Evolutionary conservation across 2,113 vertebrate species (phyloP), one percentile per base, ranked within the genome.

Genomic region (Tetrax tetrax): DNA sequence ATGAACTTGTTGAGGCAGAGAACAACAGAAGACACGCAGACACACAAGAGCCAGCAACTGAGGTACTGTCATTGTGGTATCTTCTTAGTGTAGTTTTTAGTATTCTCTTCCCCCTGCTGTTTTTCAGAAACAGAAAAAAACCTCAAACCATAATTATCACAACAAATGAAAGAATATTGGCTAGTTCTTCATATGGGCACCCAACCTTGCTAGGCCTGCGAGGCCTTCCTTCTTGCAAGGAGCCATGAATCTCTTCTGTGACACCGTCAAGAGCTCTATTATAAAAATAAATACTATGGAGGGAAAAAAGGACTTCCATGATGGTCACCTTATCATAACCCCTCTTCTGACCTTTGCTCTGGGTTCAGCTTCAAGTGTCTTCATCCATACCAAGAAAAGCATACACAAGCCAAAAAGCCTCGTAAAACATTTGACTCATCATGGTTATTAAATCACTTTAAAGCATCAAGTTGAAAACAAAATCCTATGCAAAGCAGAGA

Each of bases 121-220:
- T 89, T 92, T 90, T 68, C 56, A 93, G 71, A 25, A 88, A 70
- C 3, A 83, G 14, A 47, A 87, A 92, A 92, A 83, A 86, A 6
- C 0, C 14, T 60, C 33, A 43, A 54, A 70, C 9, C 16, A 14
- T 23, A 83, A 75, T 63, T 61, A 65, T 29, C 37, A 37, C 57
- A 95, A 25, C 13, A 75, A 87, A 75, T 51, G 7, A 83, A 83
- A 86, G 33, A 78, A 60, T 59, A 90, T 5, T 65, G 17, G 18
- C 29, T 27, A 88, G 1, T 15, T 70, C 27, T 77, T 92, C 47
- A 47, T 24, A 38, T 1, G 7, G 27, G 9, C 3, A 6, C 31
- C 72, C 38, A 78, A 38, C n/a, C 47, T n/a, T 63, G 23, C 41
- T 21, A 31, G 0, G 0, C 19, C 35, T 74, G 29, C 5, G 8